Percentiles rank a stretch among this genome's conserved stretches.
phyloP scores from a whole-genome alignment of 1,140 invertebrate genomes.

The Nephotettix cincticeps region DNA sequence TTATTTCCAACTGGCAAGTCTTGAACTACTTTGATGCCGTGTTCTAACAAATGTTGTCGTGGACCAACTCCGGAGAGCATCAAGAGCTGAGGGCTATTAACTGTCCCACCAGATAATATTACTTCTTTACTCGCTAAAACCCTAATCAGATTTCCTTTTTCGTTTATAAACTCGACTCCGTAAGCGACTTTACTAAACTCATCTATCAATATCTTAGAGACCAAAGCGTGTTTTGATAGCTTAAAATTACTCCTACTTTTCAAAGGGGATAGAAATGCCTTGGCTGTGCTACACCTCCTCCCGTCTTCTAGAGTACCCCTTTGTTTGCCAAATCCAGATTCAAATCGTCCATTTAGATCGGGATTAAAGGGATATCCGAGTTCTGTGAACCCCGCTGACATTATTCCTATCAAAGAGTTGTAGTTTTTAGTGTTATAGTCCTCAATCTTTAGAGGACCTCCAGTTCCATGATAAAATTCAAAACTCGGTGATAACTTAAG shows the following conservation, averaged over 20 bases:
- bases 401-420: not conserved
- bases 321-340: not conserved
- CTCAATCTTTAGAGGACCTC: not conserved
- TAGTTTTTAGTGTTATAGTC: constrained; percentile 60
- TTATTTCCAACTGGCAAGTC: constrained; percentile 48
- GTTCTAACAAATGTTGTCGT: constrained; percentile 43
- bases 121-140: constrained; percentile 7
- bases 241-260: not conserved
- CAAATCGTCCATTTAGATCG: not conserved
- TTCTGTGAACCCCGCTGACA: not conserved
- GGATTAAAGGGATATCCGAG: not conserved
- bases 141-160: not conserved
- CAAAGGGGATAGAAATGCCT: not conserved
- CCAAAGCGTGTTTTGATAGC: not conserved
- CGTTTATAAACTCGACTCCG: constrained; percentile 5
- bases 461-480: constrained; percentile 38
- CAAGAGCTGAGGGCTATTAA: constrained; percentile 48
- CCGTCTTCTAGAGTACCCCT: not conserved
- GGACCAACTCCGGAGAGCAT: constrained; percentile 56
- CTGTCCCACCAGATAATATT: constrained; percentile 40
- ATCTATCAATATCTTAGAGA: constrained; percentile 6
- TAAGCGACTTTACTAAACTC: not conserved
- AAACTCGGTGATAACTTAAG: too few species aligned
- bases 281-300: not conserved
- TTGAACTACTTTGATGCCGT: constrained; percentile 37